phyloP scores from a whole-genome alignment of 2,113 vertebrate genomes.

The Entosphenus tridentatus region DNA sequence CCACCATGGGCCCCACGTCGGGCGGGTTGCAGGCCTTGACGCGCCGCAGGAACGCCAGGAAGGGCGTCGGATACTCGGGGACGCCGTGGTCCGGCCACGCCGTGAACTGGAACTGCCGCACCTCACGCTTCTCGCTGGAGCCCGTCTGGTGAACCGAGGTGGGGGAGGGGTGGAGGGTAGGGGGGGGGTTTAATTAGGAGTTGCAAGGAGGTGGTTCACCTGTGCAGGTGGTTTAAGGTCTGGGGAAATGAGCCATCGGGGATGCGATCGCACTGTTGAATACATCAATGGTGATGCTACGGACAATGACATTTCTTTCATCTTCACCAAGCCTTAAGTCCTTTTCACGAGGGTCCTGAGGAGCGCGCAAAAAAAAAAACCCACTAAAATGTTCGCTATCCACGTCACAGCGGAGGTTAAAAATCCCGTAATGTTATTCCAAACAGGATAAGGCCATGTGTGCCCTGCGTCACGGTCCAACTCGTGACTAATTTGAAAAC shows the following conservation, averaged over 20 bases:
- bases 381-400: too few species aligned
- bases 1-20: conserved; percentile 73
- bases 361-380: too few species aligned
- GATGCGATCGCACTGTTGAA: background rate
- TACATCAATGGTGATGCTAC: background rate
- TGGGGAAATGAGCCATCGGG: background rate
- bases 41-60: conserved; percentile 58
- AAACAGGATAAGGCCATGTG: too few species aligned
- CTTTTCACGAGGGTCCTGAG: too few species aligned
- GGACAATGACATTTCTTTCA: too few species aligned
- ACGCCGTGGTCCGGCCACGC: conserved; percentile 92
- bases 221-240: background rate
- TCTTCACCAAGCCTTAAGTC: too few species aligned
- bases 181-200: background rate
- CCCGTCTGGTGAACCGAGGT: conserved; percentile 35
- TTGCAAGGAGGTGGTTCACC: background rate
- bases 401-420: too few species aligned
- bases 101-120: conserved; percentile 91
- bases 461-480: too few species aligned
- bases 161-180: background rate
- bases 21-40: conserved; percentile 68
- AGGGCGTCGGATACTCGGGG: conserved; percentile 72
- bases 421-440: too few species aligned
- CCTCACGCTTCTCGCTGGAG: conserved; percentile 72
- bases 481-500: too few species aligned